Conservation (phyloP, 2,888 invertebrate genomes). For the Drosophila prolongata region DNA sequence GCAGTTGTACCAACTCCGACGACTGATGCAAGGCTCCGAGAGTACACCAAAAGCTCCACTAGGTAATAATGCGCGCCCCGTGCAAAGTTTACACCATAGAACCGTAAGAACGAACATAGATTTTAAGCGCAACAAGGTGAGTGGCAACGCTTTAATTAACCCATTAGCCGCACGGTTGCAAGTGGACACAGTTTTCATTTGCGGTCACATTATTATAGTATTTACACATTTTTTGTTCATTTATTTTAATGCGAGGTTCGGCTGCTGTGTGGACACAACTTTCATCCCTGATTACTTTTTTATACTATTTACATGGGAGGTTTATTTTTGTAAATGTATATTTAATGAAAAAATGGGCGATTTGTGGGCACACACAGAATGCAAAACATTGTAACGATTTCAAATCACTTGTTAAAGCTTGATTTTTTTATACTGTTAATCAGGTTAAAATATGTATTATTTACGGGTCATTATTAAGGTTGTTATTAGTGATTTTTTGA, state of each 20-base stretch:
- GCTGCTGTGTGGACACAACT: not conserved
- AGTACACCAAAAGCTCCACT: slow-evolving; percentile 94
- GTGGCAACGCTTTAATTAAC: slow-evolving; percentile 25
- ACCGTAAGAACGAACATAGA: slow-evolving; percentile 98
- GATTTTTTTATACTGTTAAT: too few species aligned
- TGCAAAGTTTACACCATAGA: slow-evolving; percentile 95
- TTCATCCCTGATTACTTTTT: slow-evolving; percentile 1
- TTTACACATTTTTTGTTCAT: slow-evolving; percentile 7
- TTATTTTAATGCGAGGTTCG: not conserved
- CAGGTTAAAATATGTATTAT: too few species aligned
- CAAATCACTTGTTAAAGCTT: not conserved
- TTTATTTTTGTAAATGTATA: not conserved
- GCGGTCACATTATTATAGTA: slow-evolving; percentile 5
- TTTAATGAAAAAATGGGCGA: not conserved
- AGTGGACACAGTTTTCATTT: slow-evolving; percentile 1
- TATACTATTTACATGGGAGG: not conserved
- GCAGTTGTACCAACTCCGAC: slow-evolving; percentile 93
- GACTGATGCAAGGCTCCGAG: slow-evolving; percentile 95
- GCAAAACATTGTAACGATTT: not conserved
- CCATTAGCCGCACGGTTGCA: slow-evolving; percentile 8
- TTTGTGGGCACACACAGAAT: not conserved
- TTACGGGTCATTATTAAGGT: too few species aligned
- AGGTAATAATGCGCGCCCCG: slow-evolving; percentile 97
- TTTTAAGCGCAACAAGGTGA: slow-evolving; percentile 89
- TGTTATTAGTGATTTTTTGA: too few species aligned